Conservation (phyloP, 2,113 vertebrate genomes). For the Myodes glareolus region DNA sequence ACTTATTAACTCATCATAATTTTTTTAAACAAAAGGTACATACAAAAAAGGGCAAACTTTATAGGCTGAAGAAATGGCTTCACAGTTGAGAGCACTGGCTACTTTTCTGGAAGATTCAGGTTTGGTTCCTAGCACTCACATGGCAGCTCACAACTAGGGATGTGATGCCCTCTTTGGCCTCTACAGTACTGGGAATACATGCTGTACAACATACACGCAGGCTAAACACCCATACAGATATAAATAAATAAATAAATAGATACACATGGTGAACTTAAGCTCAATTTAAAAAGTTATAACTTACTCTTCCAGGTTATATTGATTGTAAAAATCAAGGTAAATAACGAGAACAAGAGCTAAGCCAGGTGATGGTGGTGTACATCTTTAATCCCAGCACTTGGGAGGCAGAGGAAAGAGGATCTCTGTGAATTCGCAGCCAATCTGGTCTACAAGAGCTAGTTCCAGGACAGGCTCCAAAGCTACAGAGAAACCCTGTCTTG, state of each 20-base stretch:
- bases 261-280: background rate
- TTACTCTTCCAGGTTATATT: constrained; percentile 46
- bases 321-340: constrained; percentile 27
- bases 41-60: background rate
- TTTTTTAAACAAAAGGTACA: constrained; percentile 55
- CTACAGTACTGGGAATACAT: background rate
- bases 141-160: background rate
- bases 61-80: background rate
- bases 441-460: too few relatives aligned
- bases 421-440: too few relatives aligned
- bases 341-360: constrained; percentile 23
- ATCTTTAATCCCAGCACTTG: too few relatives aligned
- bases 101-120: background rate
- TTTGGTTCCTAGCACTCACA: background rate
- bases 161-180: background rate
- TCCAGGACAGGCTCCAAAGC: too few relatives aligned
- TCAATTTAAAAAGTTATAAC: constrained; percentile 12
- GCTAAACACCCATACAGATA: background rate
- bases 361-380: too few relatives aligned
- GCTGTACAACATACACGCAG: background rate
- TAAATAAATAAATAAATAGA: background rate
- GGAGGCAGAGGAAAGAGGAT: too few relatives aligned
- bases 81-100: background rate
- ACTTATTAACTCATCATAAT: background rate
- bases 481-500: too few relatives aligned